These are phyloP conservation scores for Cyanocitta stelleri DNA, from an alignment of 2,113 vertebrate species.

Conservation along the genomic window DNA sequence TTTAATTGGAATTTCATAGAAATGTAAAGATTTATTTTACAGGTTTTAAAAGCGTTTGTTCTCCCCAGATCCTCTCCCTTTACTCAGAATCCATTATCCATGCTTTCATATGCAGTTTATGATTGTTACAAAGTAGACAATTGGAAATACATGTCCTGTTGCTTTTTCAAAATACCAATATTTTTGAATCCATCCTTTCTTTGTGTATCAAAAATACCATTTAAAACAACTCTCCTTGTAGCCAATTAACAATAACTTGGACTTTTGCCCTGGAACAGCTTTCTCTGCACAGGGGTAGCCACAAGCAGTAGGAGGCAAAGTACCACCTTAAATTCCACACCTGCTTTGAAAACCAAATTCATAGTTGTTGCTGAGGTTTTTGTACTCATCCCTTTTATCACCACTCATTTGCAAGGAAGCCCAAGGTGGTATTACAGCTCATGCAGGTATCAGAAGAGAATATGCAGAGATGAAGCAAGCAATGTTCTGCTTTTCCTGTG, in stretches of 20 bases:
- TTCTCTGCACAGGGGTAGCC: not conserved
- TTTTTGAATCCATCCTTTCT: not conserved
- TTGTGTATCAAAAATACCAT: not conserved
- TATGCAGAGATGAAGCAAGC: not conserved
- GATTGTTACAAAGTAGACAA: not conserved
- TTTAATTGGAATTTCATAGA: not conserved
- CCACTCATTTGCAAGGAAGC: not conserved
- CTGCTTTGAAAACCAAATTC: not conserved
- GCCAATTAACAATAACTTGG: accelerated
- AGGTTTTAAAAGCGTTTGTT: not conserved
- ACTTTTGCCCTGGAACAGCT: not conserved
- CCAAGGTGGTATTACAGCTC: not conserved
- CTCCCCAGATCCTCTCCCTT: not conserved
- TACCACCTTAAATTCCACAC: not conserved
- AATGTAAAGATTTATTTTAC: not conserved
- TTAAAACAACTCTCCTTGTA: not conserved
- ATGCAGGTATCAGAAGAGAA: not conserved
- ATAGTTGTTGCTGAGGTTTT: not conserved
- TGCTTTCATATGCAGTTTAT: not conserved
- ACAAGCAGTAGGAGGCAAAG: not conserved
- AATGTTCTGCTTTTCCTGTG: not conserved
- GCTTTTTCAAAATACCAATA: not conserved
- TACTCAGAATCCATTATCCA: not conserved
- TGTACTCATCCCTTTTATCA: not conserved
- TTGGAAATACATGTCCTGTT: not conserved